Evolutionary conservation across 2,888 invertebrate species (phyloP), one percentile per base, ranked within the genome.

Genomic region (Agonopterix subpropinquella): DNA sequence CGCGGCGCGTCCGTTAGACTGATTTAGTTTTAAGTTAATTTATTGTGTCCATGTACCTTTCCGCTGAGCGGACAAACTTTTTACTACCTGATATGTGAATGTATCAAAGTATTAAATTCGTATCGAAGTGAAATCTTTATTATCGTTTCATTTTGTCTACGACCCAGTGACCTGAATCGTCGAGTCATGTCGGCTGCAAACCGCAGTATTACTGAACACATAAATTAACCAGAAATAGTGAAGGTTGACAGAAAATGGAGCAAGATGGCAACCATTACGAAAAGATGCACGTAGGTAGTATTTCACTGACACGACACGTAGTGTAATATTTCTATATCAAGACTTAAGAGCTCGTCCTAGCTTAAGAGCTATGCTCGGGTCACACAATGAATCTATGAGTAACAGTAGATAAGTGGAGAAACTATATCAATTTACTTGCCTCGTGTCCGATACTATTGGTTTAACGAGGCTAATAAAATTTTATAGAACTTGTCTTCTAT

Each of bases 1-100:
- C 80, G 81, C 79, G 83, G 85, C 83, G 84, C 87, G 75, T 80
- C 82, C 69, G 84, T 85, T 78, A 86, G 87, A 88, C 87, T 88
- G 87, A 88, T 88, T 73, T 87, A 87, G 85, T 68, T 63, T 67
- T 86, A 84, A 85, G 83, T 70, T 83, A 83, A 86, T 79, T 87
- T 87, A 42, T 70, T 81, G 77, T 86, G 87, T 87, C 87, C 77
- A 79, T 70, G 87, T 88, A 88, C 87, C 88, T 87, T 85, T 75
- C 87, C 84, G 87, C 88, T 79, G 69, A 87, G 88, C 87, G 86
- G 88, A 78, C 68, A 62, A 74, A 64, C 28, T 76, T 77, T 82
- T 80, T 82, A 82, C 69, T 84, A 87, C 85, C 83, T 84, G 83
- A 84, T 71, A 69, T 73, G 42, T 51, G 63, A 69, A 70, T 74